Percentiles rank a stretch among this genome's conserved stretches.
These are phyloP conservation scores for Cephus sareptanus DNA, from an alignment of 2,888 invertebrate genomes.

Conservation along the genomic window DNA sequence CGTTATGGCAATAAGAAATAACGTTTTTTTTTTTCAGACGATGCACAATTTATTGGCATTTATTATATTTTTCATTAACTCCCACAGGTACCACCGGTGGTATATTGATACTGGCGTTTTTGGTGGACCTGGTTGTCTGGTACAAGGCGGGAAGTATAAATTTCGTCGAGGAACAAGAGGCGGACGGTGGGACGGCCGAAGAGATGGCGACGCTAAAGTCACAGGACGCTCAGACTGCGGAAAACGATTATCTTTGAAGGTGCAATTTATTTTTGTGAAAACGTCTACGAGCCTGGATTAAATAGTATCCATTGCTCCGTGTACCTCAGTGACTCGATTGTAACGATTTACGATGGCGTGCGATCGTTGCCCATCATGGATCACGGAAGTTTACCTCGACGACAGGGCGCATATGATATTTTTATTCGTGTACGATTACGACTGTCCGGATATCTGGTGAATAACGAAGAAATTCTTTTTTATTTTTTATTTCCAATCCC, in stretches of 20 bases:
- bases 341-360: neutral
- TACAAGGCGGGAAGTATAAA: conserved; percentile 86
- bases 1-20: too few relatives aligned
- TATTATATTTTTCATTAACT: conserved; percentile 33
- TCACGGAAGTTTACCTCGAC: neutral
- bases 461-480: neutral
- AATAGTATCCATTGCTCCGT: neutral
- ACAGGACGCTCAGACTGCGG: conserved; percentile 54
- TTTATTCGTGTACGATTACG: neutral
- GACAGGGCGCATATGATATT: neutral
- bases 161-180: conserved; percentile 72
- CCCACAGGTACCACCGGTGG: conserved; percentile 83
- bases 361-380: neutral
- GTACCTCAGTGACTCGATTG: neutral
- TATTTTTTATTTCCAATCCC: neutral
- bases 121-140: conserved; percentile 91
- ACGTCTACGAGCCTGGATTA: conserved; percentile 4
- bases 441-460: neutral
- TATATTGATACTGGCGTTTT: conserved; percentile 86
- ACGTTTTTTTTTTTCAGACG: neutral
- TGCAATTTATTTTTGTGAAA: conserved; percentile 15
- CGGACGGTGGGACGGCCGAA: conserved; percentile 64
- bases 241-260: conserved; percentile 57
- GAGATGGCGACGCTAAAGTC: conserved; percentile 61
- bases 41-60: conserved; percentile 8